Evolutionary conservation across 2,888 invertebrate genomes (phyloP), one percentile per base, ranked within the genome.

Genomic region (Gastracanthus pulcherrimus): DNA sequence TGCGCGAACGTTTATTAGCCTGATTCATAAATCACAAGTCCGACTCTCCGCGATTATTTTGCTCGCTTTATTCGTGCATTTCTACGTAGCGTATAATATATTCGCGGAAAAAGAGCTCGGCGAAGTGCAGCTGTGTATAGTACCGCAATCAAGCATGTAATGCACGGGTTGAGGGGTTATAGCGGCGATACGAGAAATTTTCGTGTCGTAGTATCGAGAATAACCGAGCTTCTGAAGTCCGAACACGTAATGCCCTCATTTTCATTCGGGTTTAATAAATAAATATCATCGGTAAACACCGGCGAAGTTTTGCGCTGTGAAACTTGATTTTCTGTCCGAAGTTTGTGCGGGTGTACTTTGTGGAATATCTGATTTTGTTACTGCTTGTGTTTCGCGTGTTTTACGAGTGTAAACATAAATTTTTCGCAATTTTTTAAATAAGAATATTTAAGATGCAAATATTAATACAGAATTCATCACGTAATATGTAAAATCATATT

Each of bases 11-110:
- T 71, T 77, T 71, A 62, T 71, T 48, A 38, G 51, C 60, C 36
- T 3, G 34, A 77, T 77, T 64, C 36, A 38, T 62, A 77, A 60
- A 71, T 51, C 70, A 77, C 7, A 9, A 55, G 7, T 36, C 23
- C 11, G 26, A 34, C 60, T 62, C 26, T 29, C 13, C 9, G 11
- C 11, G 23, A 3, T 55, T 55, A 19, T 26, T 55, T 55, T 55
- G 9, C 26, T 26, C 26, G n/a, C 45, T 41, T n/a, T n/a, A n/a
- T n/a, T n/a, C n/a, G n/a, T n/a, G n/a, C n/a, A n/a, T n/a, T n/a
- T n/a, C n/a, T n/a, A n/a, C n/a, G n/a, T n/a, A n/a, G n/a, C n/a
- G n/a, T n/a, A n/a, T n/a, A n/a, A n/a, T n/a, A n/a, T n/a, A n/a
- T n/a, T n/a, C n/a, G 29, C 23, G 31, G 26, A n/a, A 45, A 67